Percentiles rank a stretch among this genome's conserved stretches.
Evolutionary conservation across 2,113 vertebrate species (phyloP).

Genomic region (Mesembrinibis cayennensis): DNA sequence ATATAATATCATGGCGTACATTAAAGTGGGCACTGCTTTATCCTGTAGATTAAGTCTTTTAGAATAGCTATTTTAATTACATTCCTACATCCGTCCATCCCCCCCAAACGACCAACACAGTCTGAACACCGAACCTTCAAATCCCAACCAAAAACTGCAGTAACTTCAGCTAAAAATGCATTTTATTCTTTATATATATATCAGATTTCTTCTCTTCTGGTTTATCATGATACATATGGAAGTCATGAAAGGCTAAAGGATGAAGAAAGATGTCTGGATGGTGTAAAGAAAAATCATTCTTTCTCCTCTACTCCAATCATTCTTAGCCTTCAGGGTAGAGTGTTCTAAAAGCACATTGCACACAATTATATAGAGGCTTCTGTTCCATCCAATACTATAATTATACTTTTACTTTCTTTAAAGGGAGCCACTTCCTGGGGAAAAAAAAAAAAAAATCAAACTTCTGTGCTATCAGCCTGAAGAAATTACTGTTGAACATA

Average conservation of each 20-base stretch:
- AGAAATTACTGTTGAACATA: not conserved
- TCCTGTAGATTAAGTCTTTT: not conserved
- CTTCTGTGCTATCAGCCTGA: not conserved
- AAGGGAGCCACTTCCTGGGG: not conserved
- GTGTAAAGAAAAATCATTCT: not conserved
- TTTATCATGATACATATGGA: not conserved
- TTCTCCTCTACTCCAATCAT: not conserved
- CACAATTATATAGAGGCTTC: not conserved
- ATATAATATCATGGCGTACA: not conserved
- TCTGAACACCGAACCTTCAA: not conserved
- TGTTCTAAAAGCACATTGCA: not conserved
- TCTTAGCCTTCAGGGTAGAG: not conserved
- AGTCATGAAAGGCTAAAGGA: not conserved
- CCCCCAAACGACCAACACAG: rapidly evolving
- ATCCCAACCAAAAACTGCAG: not conserved
- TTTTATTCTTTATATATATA: not conserved
- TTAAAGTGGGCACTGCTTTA: not conserved
- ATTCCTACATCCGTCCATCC: not conserved
- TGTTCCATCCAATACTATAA: not conserved
- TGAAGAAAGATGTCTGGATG: not conserved
- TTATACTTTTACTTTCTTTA: not conserved
- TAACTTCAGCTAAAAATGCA: not conserved
- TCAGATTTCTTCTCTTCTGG: not conserved
- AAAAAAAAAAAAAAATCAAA: not conserved
- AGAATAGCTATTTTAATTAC: not conserved